Percentiles rank a stretch among this genome's conserved stretches.
These are phyloP conservation scores for Pachliopta kotzebuea DNA, from an alignment of 2,888 invertebrate species.

Conservation along the genomic window DNA sequence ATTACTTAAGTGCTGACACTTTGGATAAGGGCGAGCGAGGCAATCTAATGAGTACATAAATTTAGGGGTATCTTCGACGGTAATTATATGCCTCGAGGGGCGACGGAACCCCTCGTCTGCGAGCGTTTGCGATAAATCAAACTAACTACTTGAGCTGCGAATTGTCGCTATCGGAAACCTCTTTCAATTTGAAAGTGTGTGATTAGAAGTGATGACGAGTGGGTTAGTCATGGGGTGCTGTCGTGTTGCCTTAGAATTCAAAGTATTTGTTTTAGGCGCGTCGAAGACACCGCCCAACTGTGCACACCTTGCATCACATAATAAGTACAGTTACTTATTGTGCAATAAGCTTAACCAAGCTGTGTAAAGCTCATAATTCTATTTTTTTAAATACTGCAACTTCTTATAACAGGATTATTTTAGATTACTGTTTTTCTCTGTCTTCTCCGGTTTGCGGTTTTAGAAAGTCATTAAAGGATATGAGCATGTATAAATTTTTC, in stretches of 20 bases:
- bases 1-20: slow-evolving; percentile 30
- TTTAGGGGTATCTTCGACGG: slow-evolving; percentile 39
- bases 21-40: slow-evolving; percentile 33
- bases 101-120: slow-evolving; percentile 40
- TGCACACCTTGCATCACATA: slow-evolving; percentile 58
- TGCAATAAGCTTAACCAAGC: slow-evolving; percentile 58
- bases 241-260: slow-evolving; percentile 17
- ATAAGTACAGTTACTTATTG: slow-evolving; percentile 48
- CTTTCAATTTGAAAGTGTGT: slow-evolving; percentile 29
- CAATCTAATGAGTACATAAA: slow-evolving; percentile 29
- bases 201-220: slow-evolving; percentile 12
- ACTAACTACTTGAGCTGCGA: slow-evolving; percentile 50
- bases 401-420: too few species aligned
- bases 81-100: slow-evolving; percentile 59
- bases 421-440: too few species aligned
- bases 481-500: too few species aligned
- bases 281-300: slow-evolving; percentile 37
- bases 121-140: slow-evolving; percentile 61
- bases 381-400: slow-evolving; percentile 6
- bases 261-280: slow-evolving; percentile 23
- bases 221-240: slow-evolving; percentile 8
- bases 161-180: slow-evolving; percentile 46
- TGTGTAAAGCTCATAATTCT: slow-evolving; percentile 51
- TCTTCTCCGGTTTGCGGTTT: too few species aligned
- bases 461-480: too few species aligned